Evolutionary conservation across 37 sponge, comb jelly and placozoan species (phyloP).

Genomic region (Halichondria panicea): DNA sequence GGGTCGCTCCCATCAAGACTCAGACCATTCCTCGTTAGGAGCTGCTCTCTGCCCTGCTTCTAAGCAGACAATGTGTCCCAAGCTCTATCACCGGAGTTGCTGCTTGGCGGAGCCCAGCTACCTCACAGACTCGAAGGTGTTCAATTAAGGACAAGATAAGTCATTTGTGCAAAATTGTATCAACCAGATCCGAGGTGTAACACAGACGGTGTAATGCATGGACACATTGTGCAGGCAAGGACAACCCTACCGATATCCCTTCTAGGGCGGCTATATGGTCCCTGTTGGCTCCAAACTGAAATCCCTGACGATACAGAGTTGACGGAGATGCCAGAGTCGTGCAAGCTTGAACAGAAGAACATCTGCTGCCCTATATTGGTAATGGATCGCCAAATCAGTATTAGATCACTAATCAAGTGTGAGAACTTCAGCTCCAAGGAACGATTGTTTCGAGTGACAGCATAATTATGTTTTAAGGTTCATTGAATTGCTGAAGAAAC

Average conservation of each 20-base stretch:
- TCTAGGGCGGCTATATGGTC: slow-evolving; percentile 13
- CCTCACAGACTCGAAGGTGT: slow-evolving; percentile 6
- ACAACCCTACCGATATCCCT: slow-evolving; percentile 16
- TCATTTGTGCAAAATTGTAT: slow-evolving; percentile 29
- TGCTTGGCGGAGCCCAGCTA: neutral
- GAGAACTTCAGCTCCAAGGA: slow-evolving; percentile 4
- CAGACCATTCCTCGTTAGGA: slow-evolving; percentile 36
- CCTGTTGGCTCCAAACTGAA: neutral
- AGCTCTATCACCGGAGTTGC: neutral
- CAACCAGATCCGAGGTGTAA: slow-evolving; percentile 9
- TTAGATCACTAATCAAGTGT: slow-evolving; percentile 7
- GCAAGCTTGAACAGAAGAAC: slow-evolving; percentile 10
- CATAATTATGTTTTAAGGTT: slow-evolving; percentile 19
- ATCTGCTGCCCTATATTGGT: neutral
- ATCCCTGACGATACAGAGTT: neutral
- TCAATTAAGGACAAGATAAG: slow-evolving; percentile 14
- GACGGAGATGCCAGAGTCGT: slow-evolving; percentile 19
- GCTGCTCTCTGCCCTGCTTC: slow-evolving; percentile 31
- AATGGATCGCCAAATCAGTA: neutral
- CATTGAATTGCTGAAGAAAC: slow-evolving; percentile 9
- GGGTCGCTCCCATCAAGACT: slow-evolving; percentile 16
- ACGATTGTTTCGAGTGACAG: slow-evolving; percentile 22
- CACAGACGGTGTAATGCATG: neutral
- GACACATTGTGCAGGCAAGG: slow-evolving; percentile 4
- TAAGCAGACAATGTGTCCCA: neutral